These are phyloP conservation scores for Venustaconcha ellipsiformis DNA, from an alignment of 1,140 invertebrate species.

Conservation along the genomic window DNA sequence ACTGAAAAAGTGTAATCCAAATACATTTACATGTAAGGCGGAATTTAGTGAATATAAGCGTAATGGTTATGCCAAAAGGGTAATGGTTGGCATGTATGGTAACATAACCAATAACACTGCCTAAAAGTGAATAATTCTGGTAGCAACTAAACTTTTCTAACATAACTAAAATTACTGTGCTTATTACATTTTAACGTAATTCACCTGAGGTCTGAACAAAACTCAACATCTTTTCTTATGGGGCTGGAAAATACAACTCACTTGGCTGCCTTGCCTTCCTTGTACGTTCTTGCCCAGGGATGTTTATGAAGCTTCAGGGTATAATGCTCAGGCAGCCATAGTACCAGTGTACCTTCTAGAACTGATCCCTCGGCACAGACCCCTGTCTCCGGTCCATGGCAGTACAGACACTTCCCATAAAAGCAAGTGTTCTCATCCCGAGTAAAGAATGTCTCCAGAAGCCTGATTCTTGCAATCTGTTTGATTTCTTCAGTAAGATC, in stretches of 20 bases:
- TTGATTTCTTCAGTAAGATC: constrained; percentile 82
- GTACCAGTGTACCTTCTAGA: constrained; percentile 85
- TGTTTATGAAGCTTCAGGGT: constrained; percentile 75
- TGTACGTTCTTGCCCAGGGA: constrained; percentile 92
- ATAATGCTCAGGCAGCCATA: constrained; percentile 81
- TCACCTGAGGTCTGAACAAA: too few relatives aligned
- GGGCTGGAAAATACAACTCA: constrained; percentile 46
- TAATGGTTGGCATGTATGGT: background rate
- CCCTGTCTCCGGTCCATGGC: constrained; percentile 77
- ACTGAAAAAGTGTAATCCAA: too few relatives aligned
- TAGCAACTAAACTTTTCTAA: background rate
- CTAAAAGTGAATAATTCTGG: background rate
- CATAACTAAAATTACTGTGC: background rate
- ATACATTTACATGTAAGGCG: too few relatives aligned
- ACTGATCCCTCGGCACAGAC: constrained; percentile 81
- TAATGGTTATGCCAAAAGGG: too few relatives aligned
- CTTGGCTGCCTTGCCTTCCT: constrained; percentile 77
- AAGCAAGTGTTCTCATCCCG: constrained; percentile 75
- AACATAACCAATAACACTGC: background rate
- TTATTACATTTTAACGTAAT: too few relatives aligned
- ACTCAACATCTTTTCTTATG: too few relatives aligned
- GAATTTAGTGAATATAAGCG: too few relatives aligned
- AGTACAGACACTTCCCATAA: constrained; percentile 92
- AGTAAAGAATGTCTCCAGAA: constrained; percentile 66
- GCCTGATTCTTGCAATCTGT: constrained; percentile 72